A percentile compares a stretch with the other conserved stretches of the same genome.
phyloP scores from a whole-genome alignment of 2,888 invertebrate species.

The Opisthograptis luteolata region DNA sequence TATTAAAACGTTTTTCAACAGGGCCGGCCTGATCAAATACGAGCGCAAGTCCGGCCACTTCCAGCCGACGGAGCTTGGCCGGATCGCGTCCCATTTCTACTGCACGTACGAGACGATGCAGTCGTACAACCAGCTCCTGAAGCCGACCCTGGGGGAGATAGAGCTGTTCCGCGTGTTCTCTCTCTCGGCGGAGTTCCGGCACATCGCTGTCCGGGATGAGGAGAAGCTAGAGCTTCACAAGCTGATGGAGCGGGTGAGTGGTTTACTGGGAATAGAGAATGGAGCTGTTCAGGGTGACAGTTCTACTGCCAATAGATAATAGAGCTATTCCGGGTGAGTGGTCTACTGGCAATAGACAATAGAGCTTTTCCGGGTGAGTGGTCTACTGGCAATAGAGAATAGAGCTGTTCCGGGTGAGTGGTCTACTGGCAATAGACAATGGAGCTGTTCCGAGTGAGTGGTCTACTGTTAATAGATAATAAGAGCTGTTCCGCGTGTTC shows the following conservation, averaged over 20 bases:
- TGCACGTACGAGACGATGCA: conserved; percentile 98
- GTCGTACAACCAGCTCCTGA: conserved; percentile 97
- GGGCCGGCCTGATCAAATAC: conserved; percentile 97
- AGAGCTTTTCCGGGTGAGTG: conserved; percentile 91
- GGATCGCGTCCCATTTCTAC: conserved; percentile 99
- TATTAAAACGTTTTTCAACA: conserved; percentile 49
- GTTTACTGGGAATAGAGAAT: too few species aligned
- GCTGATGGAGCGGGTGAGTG: conserved; percentile 87
- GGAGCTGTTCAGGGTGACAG: too few species aligned
- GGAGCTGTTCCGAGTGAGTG: too few species aligned
- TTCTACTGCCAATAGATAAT: too few species aligned
- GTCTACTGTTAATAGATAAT: too few species aligned
- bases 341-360: too few species aligned
- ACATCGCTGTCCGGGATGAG: conserved; percentile 96
- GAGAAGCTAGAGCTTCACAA: conserved; percentile 98
- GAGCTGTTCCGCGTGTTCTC: conserved; percentile 99
- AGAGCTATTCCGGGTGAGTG: too few species aligned
- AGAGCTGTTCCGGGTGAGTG: too few species aligned
- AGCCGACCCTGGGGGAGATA: conserved; percentile 98
- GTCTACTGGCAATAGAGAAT: too few species aligned
- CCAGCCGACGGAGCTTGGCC: conserved; percentile 96
- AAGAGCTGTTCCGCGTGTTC: conserved; percentile 98
- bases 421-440: too few species aligned
- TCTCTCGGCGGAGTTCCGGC: conserved; percentile 97
- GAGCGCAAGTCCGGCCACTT: conserved; percentile 96